Evolutionary conservation across 2,113 vertebrate genomes (phyloP).

Genomic region (Garra rufa): DNA sequence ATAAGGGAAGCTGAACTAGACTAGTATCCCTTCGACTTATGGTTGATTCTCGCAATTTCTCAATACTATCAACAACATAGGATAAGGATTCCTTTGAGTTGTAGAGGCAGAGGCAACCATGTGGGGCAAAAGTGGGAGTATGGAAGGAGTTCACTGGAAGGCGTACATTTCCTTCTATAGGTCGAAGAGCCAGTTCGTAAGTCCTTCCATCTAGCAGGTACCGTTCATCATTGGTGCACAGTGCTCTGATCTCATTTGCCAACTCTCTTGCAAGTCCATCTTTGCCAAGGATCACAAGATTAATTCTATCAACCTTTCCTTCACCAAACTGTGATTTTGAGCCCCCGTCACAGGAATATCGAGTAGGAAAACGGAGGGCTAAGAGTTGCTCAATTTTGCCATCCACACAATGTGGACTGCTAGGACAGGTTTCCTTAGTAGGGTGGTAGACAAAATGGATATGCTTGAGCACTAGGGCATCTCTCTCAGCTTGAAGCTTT

Average conservation of each 20-base stretch:
- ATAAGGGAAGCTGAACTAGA: constrained; percentile 82
- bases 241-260: constrained; percentile 94
- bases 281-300: constrained; percentile 93
- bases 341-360: constrained; percentile 80
- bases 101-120: constrained; percentile 96
- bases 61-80: constrained; percentile 93
- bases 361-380: constrained; percentile 78
- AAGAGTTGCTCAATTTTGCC: constrained; percentile 91
- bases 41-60: constrained; percentile 88
- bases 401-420: constrained; percentile 86
- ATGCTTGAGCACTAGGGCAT: constrained; percentile 96
- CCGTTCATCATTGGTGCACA: constrained; percentile 92
- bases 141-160: constrained; percentile 97
- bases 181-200: constrained; percentile 90
- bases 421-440: constrained; percentile 94
- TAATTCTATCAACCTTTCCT: constrained; percentile 86
- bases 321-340: constrained; percentile 72
- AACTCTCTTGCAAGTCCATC: constrained; percentile 91
- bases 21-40: constrained; percentile 85
- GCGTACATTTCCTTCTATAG: constrained; percentile 95
- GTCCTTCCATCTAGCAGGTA: constrained; percentile 91
- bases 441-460: constrained; percentile 98
- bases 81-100: constrained; percentile 96
- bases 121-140: constrained; percentile 92
- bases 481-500: constrained; percentile 94